Conservation (phyloP, 2,888 invertebrate species). For the Brachyptera putata region DNA sequence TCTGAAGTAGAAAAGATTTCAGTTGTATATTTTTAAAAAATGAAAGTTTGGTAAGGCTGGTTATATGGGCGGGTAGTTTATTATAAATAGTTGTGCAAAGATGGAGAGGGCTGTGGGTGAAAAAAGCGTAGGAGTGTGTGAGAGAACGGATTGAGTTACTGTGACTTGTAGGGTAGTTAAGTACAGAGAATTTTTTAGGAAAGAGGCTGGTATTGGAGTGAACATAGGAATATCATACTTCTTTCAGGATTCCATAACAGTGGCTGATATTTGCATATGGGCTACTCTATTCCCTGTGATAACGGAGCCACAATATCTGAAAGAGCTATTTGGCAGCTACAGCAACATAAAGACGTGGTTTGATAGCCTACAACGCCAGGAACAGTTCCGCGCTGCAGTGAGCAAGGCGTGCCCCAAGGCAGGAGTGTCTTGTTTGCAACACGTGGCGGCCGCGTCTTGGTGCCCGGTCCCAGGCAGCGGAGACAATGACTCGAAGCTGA, state of each 20-base stretch:
- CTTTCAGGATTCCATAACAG: conserved; percentile 56
- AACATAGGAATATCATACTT: neutral
- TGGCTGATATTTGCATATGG: conserved; percentile 71
- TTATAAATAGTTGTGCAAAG: too few relatives aligned
- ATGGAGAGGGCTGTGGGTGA: too few relatives aligned
- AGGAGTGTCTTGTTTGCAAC: conserved; percentile 17
- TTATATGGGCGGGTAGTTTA: too few relatives aligned
- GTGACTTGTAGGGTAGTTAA: too few relatives aligned
- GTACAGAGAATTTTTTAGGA: too few relatives aligned
- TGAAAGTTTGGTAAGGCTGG: too few relatives aligned
- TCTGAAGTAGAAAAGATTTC: too few relatives aligned
- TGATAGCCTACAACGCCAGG: conserved; percentile 50
- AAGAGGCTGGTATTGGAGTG: too few relatives aligned
- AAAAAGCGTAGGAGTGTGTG: too few relatives aligned
- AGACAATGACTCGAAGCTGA: neutral
- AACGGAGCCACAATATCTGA: conserved; percentile 53
- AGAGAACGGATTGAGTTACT: too few relatives aligned
- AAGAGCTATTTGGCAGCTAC: conserved; percentile 53
- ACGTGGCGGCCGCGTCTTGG: conserved; percentile 21
- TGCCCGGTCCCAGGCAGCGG: conserved; percentile 1
- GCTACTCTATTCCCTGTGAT: conserved; percentile 63
- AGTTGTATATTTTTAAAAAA: too few relatives aligned
- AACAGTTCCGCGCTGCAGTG: conserved; percentile 52
- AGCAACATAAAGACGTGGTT: conserved; percentile 59
- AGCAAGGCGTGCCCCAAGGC: conserved; percentile 20